Conservation (phyloP, 1,140 invertebrate genomes). For the Antheraea mylitta region DNA sequence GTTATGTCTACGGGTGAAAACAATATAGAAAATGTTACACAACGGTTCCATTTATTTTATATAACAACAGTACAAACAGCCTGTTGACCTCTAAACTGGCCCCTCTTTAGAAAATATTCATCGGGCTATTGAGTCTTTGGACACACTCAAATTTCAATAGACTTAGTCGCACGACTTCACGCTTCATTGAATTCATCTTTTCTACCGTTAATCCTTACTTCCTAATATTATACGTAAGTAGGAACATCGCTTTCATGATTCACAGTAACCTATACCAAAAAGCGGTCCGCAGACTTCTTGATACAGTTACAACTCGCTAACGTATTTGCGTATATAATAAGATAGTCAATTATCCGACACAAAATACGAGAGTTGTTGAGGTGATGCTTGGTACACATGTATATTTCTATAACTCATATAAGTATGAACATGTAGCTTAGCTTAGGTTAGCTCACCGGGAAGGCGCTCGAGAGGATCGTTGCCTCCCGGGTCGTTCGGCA, state of each 20-base stretch:
- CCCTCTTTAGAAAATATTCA: conserved; percentile 37
- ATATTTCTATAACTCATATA: no score
- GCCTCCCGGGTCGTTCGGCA: no score
- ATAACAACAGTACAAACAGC: not conserved
- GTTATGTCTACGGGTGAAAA: no score
- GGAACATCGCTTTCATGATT: not conserved
- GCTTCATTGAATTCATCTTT: conserved; percentile 27
- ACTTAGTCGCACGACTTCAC: conserved; percentile 27
- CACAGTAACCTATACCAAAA: not conserved
- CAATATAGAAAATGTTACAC: no score
- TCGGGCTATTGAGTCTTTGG: conserved; percentile 39
- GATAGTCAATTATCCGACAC: no score
- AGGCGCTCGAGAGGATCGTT: no score
- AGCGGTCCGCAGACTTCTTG: not conserved
- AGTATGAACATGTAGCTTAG: no score
- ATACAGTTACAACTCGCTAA: no score
- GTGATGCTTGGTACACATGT: no score
- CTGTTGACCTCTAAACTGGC: conserved; percentile 31
- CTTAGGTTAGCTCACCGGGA: no score
- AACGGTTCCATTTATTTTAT: not conserved
- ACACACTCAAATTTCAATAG: conserved; percentile 38
- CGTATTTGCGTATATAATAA: no score
- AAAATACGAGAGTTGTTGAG: no score
- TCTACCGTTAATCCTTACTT: conserved; percentile 2
- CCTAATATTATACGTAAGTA: conserved; percentile 4